phyloP scores from a whole-genome alignment of 2,113 vertebrate genomes.

The Pelmatolapia mariae region DNA sequence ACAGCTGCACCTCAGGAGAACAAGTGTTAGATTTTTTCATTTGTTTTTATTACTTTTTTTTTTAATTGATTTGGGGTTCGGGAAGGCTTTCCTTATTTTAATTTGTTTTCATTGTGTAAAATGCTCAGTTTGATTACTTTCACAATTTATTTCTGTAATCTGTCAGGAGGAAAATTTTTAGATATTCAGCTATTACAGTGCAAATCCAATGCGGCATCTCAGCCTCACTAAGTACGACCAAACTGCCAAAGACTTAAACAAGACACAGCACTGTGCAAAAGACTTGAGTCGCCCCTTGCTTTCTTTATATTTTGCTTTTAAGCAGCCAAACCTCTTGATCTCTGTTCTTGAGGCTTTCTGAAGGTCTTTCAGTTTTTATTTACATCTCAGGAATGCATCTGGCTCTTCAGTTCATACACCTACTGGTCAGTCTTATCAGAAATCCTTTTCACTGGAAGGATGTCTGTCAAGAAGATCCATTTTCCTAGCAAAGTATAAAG shows the following conservation, averaged over 20 bases:
- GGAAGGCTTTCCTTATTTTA: neutral
- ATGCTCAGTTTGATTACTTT: neutral
- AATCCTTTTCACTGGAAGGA: neutral
- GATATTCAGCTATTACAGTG: neutral
- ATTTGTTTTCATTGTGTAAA: neutral
- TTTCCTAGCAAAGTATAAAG: neutral
- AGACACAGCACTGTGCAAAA: neutral
- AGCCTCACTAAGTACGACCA: neutral
- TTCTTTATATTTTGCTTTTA: neutral
- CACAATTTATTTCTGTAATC: neutral
- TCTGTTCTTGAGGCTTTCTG: neutral
- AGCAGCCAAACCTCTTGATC: neutral
- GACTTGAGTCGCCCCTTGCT: neutral
- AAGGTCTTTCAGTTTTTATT: neutral
- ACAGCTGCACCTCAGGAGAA: neutral
- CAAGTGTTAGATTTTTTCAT: neutral
- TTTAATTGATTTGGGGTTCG: rapidly evolving
- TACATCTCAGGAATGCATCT: neutral
- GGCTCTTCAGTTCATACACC: neutral
- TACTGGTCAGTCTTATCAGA: neutral
- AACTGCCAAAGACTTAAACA: neutral
- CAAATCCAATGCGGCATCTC: neutral
- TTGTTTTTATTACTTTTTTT: neutral
- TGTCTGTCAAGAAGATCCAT: neutral
- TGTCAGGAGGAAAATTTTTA: neutral